Evolutionary conservation across 2,113 vertebrate genomes (phyloP).

Genomic region (Sinosuthora webbiana): DNA sequence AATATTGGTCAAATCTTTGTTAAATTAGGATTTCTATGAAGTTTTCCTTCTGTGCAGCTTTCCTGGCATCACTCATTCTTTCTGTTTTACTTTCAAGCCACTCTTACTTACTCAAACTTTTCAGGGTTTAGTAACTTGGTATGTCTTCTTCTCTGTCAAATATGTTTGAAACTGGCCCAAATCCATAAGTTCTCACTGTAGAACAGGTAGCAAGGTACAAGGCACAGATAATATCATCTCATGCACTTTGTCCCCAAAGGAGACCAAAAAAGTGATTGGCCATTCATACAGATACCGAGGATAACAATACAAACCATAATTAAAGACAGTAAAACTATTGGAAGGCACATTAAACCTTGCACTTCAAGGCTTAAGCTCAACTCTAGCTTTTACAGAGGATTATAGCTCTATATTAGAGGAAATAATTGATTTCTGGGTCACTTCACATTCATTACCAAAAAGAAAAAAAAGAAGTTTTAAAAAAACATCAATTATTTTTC

Average conservation of each 20-base stretch:
- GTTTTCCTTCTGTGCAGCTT: background rate
- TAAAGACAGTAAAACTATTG: conserved; percentile 1
- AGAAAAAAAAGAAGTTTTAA: background rate
- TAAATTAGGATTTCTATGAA: background rate
- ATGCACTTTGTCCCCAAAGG: background rate
- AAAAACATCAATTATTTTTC: background rate
- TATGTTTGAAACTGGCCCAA: background rate
- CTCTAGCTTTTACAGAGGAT: conserved; percentile 14
- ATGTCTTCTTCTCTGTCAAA: background rate
- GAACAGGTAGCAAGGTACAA: background rate
- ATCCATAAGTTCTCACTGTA: background rate
- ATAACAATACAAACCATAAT: background rate
- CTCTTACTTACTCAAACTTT: background rate
- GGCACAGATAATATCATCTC: background rate
- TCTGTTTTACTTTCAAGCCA: background rate
- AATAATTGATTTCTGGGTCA: conserved; percentile 44
- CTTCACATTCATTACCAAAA: background rate
- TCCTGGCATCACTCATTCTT: background rate
- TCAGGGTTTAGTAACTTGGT: background rate
- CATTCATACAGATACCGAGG: background rate
- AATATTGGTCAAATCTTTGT: background rate
- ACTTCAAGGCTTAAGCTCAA: conserved; percentile 12
- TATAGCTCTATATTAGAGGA: background rate
- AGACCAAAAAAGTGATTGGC: background rate
- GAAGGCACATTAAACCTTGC: conserved; percentile 13